Evolutionary conservation across 2,888 invertebrate species (phyloP), one percentile per base, ranked within the genome.

Genomic region (Andricus quercusramuli): DNA sequence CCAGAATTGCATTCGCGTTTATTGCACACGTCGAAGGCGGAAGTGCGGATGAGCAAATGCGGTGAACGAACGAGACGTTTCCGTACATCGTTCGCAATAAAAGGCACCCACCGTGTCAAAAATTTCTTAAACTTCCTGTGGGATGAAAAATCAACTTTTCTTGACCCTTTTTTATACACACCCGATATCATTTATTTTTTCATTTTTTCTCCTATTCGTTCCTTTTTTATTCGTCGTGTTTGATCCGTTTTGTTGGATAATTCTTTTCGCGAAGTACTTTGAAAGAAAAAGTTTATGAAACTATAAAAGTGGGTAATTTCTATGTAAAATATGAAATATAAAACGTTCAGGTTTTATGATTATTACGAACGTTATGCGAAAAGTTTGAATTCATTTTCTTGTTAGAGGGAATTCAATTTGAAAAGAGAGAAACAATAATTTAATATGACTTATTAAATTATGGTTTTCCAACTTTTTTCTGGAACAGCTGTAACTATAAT

Each of bases 41-140:
- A 87, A 85, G 82, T 82, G 82, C 80, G 85, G 86, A 85, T 84
- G 86, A 86, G 83, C 81, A 83, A 86, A 79, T 83, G 78, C 82
- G 65, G 65, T 86, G 87, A 85, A 83, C 82, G 82, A 78, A 62
- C 76, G 79, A 68, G 44, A 44, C 47, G 47, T 44, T 68, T 67
- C 67, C 67, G 67, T 67, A 67, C 41, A 41, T 67, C 67, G 41
- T 68, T 68, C 68, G 47, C 68, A 47, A 68, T 68, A 44, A 68
- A 68, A 68, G 68, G 68, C 44, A 68, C 41, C 67, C 68, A 47
- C 41, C 68, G 25, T 68, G 44, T 68, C 25, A 68, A 47, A 68
- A 41, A 47, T 44, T 44, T 68, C 44, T 68, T 68, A 68, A 68
- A 68, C 41, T 25, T 68, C 44, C 44, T 68, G 44, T 25, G 2